Evolutionary conservation across 2,888 invertebrate species (phyloP).

Genomic region (Aethes cnicana): DNA sequence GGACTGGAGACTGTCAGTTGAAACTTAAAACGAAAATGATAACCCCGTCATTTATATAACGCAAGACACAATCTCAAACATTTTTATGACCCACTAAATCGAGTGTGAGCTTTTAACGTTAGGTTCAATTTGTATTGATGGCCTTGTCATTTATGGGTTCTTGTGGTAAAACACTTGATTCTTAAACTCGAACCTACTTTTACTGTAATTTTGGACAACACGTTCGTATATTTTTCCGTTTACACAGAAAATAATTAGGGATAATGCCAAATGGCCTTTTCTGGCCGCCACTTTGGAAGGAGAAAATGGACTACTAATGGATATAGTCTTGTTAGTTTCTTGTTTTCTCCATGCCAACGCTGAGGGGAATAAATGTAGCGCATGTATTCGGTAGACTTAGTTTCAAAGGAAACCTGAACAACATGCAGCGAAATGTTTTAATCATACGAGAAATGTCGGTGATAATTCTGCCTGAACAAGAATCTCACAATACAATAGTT

Average conservation of each 20-base stretch:
- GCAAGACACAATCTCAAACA: too few relatives aligned
- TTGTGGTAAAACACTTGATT: not conserved
- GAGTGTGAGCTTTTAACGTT: slow-evolving; percentile 6
- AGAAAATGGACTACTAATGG: slow-evolving; percentile 27
- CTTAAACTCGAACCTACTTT: too few relatives aligned
- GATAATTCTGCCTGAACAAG: too few relatives aligned
- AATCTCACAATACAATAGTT: too few relatives aligned
- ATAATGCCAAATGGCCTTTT: slow-evolving; percentile 23
- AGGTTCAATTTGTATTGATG: slow-evolving; percentile 18
- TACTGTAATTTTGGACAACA: too few relatives aligned
- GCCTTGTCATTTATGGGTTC: not conserved
- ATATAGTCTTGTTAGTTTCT: slow-evolving; percentile 18
- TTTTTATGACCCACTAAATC: slow-evolving; percentile 12
- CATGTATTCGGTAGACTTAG: not conserved
- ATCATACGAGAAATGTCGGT: too few relatives aligned
- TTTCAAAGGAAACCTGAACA: not conserved
- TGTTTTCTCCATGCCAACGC: slow-evolving; percentile 16
- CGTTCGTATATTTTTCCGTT: not conserved
- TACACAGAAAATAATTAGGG: slow-evolving; percentile 15
- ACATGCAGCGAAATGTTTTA: not conserved
- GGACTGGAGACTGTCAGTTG: too few relatives aligned
- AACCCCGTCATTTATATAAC: too few relatives aligned
- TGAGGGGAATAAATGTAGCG: slow-evolving; percentile 3
- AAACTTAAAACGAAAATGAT: too few relatives aligned
- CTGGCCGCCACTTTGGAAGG: slow-evolving; percentile 11